Percentiles rank a stretch among this genome's conserved stretches.
phyloP scores from a whole-genome alignment of 2,113 vertebrate genomes.

The Turdus rufiventris region DNA sequence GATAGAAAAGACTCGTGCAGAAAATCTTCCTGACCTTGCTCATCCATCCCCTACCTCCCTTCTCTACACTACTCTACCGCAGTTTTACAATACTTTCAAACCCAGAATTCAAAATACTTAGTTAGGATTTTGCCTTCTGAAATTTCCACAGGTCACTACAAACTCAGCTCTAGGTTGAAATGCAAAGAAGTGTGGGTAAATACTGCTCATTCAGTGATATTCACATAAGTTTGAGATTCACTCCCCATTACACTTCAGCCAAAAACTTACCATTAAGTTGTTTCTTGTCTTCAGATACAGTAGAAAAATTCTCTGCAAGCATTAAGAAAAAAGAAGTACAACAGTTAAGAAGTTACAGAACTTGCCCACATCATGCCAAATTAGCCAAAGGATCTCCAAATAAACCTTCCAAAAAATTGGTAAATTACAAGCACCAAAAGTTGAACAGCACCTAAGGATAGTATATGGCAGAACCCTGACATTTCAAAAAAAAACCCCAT shows the following conservation, averaged over 20 bases:
- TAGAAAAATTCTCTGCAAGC: conserved; percentile 31
- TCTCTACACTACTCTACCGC: background rate
- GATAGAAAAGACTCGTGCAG: background rate
- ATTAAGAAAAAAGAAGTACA: background rate
- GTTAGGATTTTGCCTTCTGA: background rate
- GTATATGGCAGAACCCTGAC: background rate
- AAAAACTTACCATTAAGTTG: conserved; percentile 75
- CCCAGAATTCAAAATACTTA: background rate
- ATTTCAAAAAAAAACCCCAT: background rate
- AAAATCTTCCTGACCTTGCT: background rate
- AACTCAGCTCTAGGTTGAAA: background rate
- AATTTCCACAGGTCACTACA: background rate
- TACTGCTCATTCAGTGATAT: background rate
- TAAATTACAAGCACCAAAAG: background rate
- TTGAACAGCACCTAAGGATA: background rate
- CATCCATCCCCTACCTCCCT: background rate
- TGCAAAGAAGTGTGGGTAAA: background rate
- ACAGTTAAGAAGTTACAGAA: background rate
- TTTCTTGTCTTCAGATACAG: conserved; percentile 58
- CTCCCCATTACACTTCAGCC: background rate
- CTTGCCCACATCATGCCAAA: background rate
- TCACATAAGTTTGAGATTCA: background rate
- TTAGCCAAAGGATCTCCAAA: background rate
- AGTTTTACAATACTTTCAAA: background rate
- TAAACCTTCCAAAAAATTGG: background rate